phyloP scores from a whole-genome alignment of 23 tunicate genomes.

The Trididemnum clinides region DNA sequence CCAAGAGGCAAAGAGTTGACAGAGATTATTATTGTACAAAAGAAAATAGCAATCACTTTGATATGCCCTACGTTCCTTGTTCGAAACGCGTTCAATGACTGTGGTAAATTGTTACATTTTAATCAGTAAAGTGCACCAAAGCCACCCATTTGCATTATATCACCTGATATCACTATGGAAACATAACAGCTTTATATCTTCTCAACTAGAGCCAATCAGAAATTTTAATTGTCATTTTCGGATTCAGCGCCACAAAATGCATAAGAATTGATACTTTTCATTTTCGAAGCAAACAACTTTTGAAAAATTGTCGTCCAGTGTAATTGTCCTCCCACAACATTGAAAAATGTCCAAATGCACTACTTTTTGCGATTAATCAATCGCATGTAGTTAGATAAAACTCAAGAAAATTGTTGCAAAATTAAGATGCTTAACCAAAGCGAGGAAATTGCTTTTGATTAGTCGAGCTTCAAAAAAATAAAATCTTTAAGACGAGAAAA shows the following conservation, averaged over 20 bases:
- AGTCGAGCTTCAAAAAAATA: no score
- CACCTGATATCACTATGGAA: neutral
- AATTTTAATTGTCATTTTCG: slow-evolving; percentile 19
- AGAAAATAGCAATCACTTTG: slow-evolving; percentile 1
- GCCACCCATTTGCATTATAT: slow-evolving; percentile 2
- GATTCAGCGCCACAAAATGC: slow-evolving; percentile 21
- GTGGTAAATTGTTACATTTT: slow-evolving; percentile 9
- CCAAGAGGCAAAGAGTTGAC: slow-evolving; percentile 36
- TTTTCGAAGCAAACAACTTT: slow-evolving; percentile 30
- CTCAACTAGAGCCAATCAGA: slow-evolving; percentile 13
- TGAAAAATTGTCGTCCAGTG: slow-evolving; percentile 35
- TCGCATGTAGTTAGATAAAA: no score
- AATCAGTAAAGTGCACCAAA: slow-evolving; percentile 22
- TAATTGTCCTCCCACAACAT: no score
- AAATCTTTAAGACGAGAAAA: no score
- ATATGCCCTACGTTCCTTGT: neutral
- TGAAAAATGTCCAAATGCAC: no score
- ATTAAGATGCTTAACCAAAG: no score
- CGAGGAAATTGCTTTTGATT: no score
- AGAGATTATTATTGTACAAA: neutral
- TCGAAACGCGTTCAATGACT: neutral
- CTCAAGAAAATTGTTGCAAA: no score
- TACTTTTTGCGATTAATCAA: no score
- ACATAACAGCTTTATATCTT: slow-evolving; percentile 11
- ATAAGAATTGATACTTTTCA: slow-evolving; percentile 21